Evolutionary conservation across 2,113 vertebrate species (phyloP).

Genomic region (Pelodiscus sinensis): DNA sequence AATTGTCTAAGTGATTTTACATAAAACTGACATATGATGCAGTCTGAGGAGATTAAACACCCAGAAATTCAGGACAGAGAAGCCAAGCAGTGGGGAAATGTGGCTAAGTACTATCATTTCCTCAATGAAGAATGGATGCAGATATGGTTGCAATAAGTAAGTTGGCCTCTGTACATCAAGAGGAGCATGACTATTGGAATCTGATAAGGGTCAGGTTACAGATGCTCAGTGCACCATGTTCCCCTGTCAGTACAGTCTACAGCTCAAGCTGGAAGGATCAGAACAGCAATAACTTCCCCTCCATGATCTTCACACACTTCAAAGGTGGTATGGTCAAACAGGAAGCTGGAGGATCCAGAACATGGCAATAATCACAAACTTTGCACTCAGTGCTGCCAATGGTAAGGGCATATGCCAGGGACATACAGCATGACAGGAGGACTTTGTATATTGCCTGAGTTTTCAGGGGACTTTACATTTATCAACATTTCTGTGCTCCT

Average conservation of each 20-base stretch:
- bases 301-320: accelerated
- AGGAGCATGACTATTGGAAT: not conserved
- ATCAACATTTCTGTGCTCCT: not conserved
- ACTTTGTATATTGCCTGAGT: accelerated
- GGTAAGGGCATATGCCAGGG: not conserved
- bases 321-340: accelerated
- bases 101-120: not conserved
- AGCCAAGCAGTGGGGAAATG: not conserved
- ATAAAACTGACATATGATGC: not conserved
- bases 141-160: not conserved
- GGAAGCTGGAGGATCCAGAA: not conserved
- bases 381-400: accelerated
- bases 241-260: accelerated
- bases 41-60: not conserved
- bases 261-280: not conserved
- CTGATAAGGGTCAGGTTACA: not conserved
- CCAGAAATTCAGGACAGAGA: not conserved
- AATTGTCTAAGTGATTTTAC: not conserved
- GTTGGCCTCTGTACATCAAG: not conserved
- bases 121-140: not conserved
- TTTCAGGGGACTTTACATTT: too few species aligned
- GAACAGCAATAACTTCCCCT: not conserved
- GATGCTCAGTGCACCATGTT: not conserved
- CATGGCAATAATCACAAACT: not conserved
- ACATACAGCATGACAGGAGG: not conserved